These are phyloP conservation scores for Lasaia peninsularis DNA, from an alignment of 1,140 invertebrate genomes.

Conservation along the genomic window DNA sequence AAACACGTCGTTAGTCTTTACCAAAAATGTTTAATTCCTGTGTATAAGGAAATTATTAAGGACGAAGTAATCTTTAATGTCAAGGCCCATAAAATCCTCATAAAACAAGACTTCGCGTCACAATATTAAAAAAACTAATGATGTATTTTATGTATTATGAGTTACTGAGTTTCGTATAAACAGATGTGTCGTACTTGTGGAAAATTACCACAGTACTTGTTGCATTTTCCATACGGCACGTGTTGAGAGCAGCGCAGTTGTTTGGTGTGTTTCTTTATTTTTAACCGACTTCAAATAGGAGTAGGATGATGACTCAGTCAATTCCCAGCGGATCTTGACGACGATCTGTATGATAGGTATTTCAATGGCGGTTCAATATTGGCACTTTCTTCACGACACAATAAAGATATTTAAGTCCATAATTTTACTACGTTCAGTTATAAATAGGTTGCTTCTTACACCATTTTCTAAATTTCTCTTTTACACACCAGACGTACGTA, in stretches of 20 bases:
- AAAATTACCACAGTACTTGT: background rate
- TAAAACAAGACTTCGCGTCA: background rate
- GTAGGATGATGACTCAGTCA: too few species aligned
- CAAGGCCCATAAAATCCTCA: background rate
- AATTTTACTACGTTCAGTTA: too few species aligned
- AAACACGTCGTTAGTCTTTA: background rate
- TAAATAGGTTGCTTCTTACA: too few species aligned
- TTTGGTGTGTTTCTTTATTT: background rate
- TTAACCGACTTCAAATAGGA: too few species aligned
- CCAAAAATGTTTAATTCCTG: background rate
- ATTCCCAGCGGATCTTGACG: too few species aligned
- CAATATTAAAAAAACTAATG: background rate
- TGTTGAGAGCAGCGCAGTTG: background rate
- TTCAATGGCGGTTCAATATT: too few species aligned
- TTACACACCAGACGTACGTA: too few species aligned
- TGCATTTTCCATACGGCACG: background rate
- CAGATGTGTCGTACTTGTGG: background rate
- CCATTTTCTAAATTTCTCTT: too few species aligned
- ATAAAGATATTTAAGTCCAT: too few species aligned
- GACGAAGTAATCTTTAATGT: slow-evolving; percentile 4
- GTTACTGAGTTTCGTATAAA: background rate
- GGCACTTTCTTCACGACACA: too few species aligned
- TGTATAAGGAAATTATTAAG: slow-evolving; percentile 10
- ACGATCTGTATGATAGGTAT: too few species aligned
- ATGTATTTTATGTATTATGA: background rate